Base-by-base conservation (phyloP, 2,888 invertebrate genomes). In the Teleiodes luculella region DNA sequence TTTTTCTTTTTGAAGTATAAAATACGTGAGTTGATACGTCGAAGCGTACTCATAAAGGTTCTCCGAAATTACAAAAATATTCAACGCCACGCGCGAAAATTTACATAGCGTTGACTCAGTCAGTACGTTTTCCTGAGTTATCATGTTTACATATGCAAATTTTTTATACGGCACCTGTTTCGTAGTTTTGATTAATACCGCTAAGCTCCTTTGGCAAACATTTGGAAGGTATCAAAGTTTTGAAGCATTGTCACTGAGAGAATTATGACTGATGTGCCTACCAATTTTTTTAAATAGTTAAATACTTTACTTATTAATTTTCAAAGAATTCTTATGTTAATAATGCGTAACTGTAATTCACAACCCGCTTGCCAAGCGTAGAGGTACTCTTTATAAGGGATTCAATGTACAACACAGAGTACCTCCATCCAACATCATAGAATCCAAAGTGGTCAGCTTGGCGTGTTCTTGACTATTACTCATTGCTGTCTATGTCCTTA, bases 11-110 rank as follows among this genome's bases (percentile, higher is more conserved):
- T 24, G 6, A 24, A 24, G 24, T 24, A 24, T 24, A 24, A 24
- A 24, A 24, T 24, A 6, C 6, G 24, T 28, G 43, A 28, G 24
- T 43, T 28, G 20, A 28, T 43, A 43, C 28, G 24, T 43, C 57
- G 59, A 58, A 55, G 56, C 28, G 24, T 24, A 24, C 24, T 24
- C 24, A 6, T 20, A 20, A 43, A 43, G 59, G 62, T 60, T 66
- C 54, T 61, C 61, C 59, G 57, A 65, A 70, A 74, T 68, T 62
- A 69, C 64, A 66, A 72, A 70, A 68, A 75, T 77, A 78, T 77
- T 77, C 74, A 70, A 69, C 62, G 60, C 68, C 76, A 76, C 74
- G 77, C 67, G 66, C 46, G 61, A 62, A 33, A 45, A 70, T 72
- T 74, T 76, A 70, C 71, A 68, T 73, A 66, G 53, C 56, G 59